Base-by-base conservation (phyloP, 2,113 vertebrate species). In the Tympanuchus pallidicinctus region DNA sequence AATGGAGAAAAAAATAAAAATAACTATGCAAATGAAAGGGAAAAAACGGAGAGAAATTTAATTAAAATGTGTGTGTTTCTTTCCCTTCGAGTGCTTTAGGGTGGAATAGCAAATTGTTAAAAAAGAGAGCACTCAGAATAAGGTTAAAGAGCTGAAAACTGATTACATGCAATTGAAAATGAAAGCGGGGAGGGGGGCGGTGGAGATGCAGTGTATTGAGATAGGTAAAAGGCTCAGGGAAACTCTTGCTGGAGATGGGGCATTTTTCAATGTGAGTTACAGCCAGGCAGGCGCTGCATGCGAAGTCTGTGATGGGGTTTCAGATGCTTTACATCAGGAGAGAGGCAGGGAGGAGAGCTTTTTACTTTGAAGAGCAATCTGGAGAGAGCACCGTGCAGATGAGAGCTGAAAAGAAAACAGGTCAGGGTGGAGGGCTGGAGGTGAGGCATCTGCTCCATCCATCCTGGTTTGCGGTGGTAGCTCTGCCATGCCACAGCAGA, bases 51-150 rank as follows among this genome's bases (percentile, higher is more conserved):
- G 97, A 95, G 67, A 93, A 90, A 95, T 91, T 95, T 97, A 96
- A 97, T 97, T 97, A 97, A 97, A 98, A 97, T 92, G 61, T 94
- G 82, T 96, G 71, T 96, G 84, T 92, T 97, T 97, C 85, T 96
- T 97, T 97, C 95, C 90, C 89, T 96, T 90, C 1, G 73, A 95
- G 89, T 91, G 92, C 92, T 97, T 91, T 91, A 96, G 94, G 94
- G 90, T 91, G 94, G 78, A 97, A 97, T 89, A 94, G 96, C 89
- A 96, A 94, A 97, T 95, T 95, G 89, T 96, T 96, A 69, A 95
- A 96, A 95, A 93, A 95, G 77, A 97, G 95, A 90, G 88, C 86
- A 95, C 88, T 95, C 92, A 90, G 86, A 97, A 86, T 97, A 96
- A 96, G 97, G 83, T 96, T 97, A 95, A 96, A 97, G 94, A 97